Evolutionary conservation across 2,113 vertebrate species (phyloP).

Genomic region (Microcebus tavaratra): DNA sequence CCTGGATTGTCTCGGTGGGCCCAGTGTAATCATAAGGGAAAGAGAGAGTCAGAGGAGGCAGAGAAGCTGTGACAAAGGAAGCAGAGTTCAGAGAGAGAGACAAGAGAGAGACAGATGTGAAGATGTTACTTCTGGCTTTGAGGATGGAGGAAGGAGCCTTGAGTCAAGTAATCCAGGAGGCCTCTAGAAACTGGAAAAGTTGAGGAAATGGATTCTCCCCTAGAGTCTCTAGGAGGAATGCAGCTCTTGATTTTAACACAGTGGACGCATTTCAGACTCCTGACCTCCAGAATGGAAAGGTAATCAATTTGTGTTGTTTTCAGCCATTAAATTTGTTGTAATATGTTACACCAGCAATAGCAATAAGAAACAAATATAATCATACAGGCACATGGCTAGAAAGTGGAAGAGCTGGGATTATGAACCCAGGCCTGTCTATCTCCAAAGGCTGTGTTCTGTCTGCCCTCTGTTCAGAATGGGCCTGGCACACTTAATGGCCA

Average conservation of each 20-base stretch:
- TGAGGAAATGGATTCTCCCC: neutral
- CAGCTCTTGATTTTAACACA: neutral
- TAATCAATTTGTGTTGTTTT: neutral
- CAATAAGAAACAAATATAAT: slow-evolving; percentile 19
- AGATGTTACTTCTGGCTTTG: neutral
- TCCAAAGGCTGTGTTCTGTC: neutral
- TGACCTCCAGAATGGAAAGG: neutral
- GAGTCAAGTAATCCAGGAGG: neutral
- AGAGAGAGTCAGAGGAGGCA: neutral
- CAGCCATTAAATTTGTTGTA: neutral
- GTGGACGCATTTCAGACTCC: neutral
- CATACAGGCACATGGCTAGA: neutral
- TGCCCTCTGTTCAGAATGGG: neutral
- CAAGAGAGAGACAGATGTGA: neutral
- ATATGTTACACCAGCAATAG: slow-evolving; percentile 13
- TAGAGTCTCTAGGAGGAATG: neutral
- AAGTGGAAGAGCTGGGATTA: neutral
- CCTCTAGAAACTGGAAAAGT: neutral
- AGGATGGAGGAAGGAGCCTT: neutral
- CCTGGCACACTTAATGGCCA: neutral
- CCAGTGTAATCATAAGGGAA: neutral
- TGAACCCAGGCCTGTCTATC: neutral
- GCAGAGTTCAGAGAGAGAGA: neutral
- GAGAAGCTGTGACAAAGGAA: neutral
- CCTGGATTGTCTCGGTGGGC: neutral